A percentile compares a stretch with the other conserved stretches of the same genome.
These are phyloP conservation scores for Corythornis cristatus DNA, from an alignment of 2,113 vertebrate genomes.

Conservation along the genomic window DNA sequence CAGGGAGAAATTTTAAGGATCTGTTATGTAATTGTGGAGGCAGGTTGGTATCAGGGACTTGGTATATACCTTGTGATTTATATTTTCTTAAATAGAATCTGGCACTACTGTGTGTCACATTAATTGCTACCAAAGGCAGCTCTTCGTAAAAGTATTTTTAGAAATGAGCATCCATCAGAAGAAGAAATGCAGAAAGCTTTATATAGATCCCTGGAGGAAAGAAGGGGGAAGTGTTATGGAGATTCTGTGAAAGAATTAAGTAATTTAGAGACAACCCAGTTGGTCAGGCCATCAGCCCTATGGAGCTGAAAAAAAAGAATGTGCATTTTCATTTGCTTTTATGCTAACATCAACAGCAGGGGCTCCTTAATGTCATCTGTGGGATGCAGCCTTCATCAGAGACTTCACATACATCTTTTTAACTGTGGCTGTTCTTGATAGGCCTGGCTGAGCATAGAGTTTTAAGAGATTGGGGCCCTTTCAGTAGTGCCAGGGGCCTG, in stretches of 20 bases:
- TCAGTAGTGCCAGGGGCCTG: accelerated
- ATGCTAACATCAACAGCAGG: neutral
- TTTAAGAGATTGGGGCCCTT: neutral
- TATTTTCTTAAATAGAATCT: neutral
- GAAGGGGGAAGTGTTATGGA: neutral
- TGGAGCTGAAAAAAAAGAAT: neutral
- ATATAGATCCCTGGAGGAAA: conserved; percentile 7
- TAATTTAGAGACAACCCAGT: neutral
- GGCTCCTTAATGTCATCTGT: neutral
- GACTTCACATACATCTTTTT: neutral
- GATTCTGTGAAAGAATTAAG: neutral
- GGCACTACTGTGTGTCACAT: neutral
- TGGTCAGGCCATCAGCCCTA: neutral
- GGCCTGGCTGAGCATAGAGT: neutral
- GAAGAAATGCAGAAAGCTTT: conserved; percentile 12
- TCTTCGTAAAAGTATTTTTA: conserved; percentile 24
- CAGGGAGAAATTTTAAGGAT: neutral
- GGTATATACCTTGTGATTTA: neutral
- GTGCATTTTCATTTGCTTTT: neutral
- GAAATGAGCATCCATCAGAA: neutral
- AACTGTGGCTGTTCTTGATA: neutral
- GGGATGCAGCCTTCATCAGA: neutral
- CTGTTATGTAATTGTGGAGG: neutral
- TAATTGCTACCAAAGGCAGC: neutral
- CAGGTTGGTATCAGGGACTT: neutral